Evolutionary conservation across 2,113 vertebrate genomes (phyloP), one percentile per base, ranked within the genome.

Genomic region (Rattus rattus): DNA sequence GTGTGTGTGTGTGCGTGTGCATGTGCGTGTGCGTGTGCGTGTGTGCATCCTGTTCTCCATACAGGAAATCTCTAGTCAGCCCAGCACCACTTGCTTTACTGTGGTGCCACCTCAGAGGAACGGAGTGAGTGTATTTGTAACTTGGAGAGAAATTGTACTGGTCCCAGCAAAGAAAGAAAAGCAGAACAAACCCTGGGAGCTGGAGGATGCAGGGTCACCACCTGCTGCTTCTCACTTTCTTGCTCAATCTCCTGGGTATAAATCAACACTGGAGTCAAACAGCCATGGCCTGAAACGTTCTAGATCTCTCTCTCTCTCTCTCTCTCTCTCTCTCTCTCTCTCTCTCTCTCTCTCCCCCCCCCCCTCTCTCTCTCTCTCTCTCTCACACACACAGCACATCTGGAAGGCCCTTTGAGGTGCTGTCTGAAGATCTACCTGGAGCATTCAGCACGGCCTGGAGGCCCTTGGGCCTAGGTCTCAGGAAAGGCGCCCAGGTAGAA

Each of bases 21-120:
- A 1, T 43, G 43, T 43, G 43, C 3, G 2, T 11, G 6, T 13
- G 11, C 5, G 80, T 83, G 5, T 0, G 11, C 2, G 5, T 2
- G 54, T 59, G 5, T 0, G 20, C 2, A 2, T 24, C 39, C 39
- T 49, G 39, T 30, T 85, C 12, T 47, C 59, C 61, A 30, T 47
- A 30, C 26, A 28, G n/a, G 54, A 56, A 81, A 28, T 43, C 39
- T 43, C 56, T 39, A 10, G 39, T 47, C 28, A 65, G 26, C 14
- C 26, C 61, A 65, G 26, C 61, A 20, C 61, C 20, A 59, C 54
- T 7, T 83, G 80, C 7, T 65, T 61, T 65, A 11, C 26, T 47
- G 14, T 47, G 28, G 7, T 30, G 20, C 30, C 26, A 47, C 14
- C 26, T 2, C 7, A 3, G 43, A 20, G 61, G 39, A 85, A 47